Evolutionary conservation across 2,113 vertebrate genomes (phyloP).

Genomic region (Dolichallabes microphthalmus): DNA sequence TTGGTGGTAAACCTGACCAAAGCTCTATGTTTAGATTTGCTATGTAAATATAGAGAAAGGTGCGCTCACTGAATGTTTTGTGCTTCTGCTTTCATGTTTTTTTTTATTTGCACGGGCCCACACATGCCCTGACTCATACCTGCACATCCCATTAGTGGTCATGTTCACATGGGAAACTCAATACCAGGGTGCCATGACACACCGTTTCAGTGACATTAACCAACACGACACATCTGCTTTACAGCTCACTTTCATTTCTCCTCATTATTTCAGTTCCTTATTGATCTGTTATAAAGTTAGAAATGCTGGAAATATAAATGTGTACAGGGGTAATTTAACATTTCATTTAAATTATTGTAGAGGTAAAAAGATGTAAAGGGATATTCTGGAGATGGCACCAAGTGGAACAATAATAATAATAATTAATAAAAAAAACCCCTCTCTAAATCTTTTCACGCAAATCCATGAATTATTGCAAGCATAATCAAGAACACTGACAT

Average conservation of each 20-base stretch:
- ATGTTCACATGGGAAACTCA: neutral
- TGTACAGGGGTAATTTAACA: neutral
- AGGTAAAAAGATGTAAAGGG: neutral
- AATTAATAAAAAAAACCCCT: too few relatives aligned
- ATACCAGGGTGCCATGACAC: neutral
- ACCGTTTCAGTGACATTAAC: neutral
- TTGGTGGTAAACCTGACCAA: too few relatives aligned
- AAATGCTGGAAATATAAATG: neutral
- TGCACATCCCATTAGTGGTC: neutral
- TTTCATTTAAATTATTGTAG: neutral
- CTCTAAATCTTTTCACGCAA: neutral
- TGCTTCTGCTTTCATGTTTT: neutral
- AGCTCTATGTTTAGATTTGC: neutral
- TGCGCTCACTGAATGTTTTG: neutral
- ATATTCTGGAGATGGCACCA: neutral
- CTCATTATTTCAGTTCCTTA: neutral
- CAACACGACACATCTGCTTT: neutral
- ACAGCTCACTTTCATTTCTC: constrained; percentile 9
- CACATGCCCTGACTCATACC: neutral
- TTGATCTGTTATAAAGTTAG: neutral
- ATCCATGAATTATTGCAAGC: neutral
- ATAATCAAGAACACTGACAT: neutral
- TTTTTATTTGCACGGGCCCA: neutral
- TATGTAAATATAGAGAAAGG: neutral
- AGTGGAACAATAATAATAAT: neutral